Evolutionary conservation across 2,797 vertebrate genomes (phyloP).

Genomic region (Neomorphus geoffroyi): DNA sequence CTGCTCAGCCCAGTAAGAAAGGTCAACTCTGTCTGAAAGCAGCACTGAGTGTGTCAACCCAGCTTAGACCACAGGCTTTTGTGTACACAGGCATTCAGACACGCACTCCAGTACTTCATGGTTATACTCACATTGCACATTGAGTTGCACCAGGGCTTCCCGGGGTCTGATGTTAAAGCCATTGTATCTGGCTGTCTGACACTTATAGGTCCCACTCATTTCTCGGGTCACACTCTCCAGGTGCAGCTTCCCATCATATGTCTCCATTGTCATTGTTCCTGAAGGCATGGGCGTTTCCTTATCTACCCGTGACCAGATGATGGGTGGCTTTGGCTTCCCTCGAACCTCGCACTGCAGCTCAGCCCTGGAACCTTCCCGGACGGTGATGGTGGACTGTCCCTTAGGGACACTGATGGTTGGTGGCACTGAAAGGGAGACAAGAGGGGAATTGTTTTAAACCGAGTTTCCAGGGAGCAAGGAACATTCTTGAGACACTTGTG

Average conservation of each 20-base stretch:
- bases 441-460: neutral
- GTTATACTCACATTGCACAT: conserved; percentile 92
- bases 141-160: conserved; percentile 90
- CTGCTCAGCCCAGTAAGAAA: neutral
- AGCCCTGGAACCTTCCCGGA: conserved; percentile 85
- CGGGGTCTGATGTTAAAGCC: conserved; percentile 95
- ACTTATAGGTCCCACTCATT: conserved; percentile 91
- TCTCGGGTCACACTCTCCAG: conserved; percentile 88
- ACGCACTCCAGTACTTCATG: neutral
- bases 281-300: conserved; percentile 90
- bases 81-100: neutral
- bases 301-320: conserved; percentile 92
- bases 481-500: neutral
- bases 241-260: conserved; percentile 86
- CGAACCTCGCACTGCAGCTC: conserved; percentile 91
- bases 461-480: neutral
- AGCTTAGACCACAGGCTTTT: neutral
- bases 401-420: conserved; percentile 88
- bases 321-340: conserved; percentile 92
- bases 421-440: conserved; percentile 78
- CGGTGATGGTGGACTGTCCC: conserved; percentile 84
- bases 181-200: conserved; percentile 95
- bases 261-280: conserved; percentile 82
- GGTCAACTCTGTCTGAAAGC: neutral
- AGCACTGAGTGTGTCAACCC: neutral